phyloP scores from a whole-genome alignment of 2,113 vertebrate species.

The Copsychus sechellarum region DNA sequence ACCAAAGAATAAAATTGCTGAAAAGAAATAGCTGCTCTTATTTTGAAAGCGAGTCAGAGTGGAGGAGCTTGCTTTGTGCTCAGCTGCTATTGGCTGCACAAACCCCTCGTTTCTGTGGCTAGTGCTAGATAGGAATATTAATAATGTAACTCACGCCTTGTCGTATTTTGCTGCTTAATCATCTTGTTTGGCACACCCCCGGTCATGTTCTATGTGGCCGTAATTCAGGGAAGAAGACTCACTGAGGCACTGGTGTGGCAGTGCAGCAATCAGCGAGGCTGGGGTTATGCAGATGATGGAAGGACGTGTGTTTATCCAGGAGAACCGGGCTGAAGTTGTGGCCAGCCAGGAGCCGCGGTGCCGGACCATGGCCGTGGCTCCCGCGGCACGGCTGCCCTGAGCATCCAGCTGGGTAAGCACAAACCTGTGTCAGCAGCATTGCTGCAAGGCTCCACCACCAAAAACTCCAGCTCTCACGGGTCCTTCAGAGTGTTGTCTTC shows the following conservation, averaged over 20 bases:
- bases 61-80: background rate
- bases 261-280: background rate
- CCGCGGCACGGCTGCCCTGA: background rate
- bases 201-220: background rate
- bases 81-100: background rate
- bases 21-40: constrained; percentile 8
- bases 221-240: constrained; percentile 20
- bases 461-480: background rate
- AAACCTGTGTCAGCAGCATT: background rate
- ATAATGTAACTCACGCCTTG: constrained; percentile 4
- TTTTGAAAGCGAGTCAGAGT: background rate
- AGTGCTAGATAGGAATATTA: constrained; percentile 12
- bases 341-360: background rate
- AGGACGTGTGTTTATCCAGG: background rate
- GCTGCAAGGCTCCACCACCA: rapidly evolving
- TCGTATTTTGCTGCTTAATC: constrained; percentile 52
- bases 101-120: background rate
- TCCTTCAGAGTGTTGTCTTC: background rate
- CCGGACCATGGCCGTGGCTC: background rate
- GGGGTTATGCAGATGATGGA: constrained; percentile 11
- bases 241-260: background rate
- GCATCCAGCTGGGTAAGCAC: background rate
- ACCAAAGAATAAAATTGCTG: background rate
- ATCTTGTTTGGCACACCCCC: constrained; percentile 25
- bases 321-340: background rate